phyloP scores from a whole-genome alignment of 2,888 invertebrate species.

The Diadegma fenestrale region DNA sequence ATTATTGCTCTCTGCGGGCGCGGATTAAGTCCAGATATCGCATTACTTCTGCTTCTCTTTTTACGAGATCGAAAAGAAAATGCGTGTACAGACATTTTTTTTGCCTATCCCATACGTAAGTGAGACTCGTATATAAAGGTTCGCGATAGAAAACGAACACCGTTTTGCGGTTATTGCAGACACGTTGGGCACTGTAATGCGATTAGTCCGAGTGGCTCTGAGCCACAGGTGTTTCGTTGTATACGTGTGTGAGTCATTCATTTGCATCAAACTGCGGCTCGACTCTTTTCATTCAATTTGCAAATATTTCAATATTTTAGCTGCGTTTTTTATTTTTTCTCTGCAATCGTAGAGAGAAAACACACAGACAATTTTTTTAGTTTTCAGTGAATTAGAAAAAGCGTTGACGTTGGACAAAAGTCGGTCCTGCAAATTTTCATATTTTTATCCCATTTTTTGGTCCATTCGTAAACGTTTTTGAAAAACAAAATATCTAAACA shows the following conservation, averaged over 20 bases:
- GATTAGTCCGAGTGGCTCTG: conserved; percentile 47
- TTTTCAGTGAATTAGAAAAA: background rate
- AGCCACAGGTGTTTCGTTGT: conserved; percentile 56
- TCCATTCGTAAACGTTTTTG: background rate
- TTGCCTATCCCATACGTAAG: conserved; percentile 33
- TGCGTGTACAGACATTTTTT: conserved; percentile 12
- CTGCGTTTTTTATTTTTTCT: background rate
- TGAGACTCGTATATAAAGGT: conserved; percentile 21
- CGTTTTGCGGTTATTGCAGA: conserved; percentile 25
- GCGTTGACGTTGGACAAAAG: background rate
- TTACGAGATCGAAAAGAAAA: background rate
- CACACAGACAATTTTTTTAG: background rate
- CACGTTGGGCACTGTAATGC: conserved; percentile 49
- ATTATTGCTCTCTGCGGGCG: conserved; percentile 1
- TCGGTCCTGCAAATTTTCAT: background rate
- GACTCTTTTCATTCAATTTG: background rate
- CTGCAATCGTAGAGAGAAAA: background rate
- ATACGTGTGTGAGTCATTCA: background rate
- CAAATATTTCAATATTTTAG: background rate
- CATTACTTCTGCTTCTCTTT: background rate
- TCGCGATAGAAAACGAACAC: conserved; percentile 13
- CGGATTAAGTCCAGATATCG: background rate
- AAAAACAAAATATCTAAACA: no score
- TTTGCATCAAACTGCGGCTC: background rate
- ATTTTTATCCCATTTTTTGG: background rate